Evolutionary conservation across 2,797 vertebrate species (phyloP), one percentile per base, ranked within the genome.

Genomic region (Astyanax mexicanus): DNA sequence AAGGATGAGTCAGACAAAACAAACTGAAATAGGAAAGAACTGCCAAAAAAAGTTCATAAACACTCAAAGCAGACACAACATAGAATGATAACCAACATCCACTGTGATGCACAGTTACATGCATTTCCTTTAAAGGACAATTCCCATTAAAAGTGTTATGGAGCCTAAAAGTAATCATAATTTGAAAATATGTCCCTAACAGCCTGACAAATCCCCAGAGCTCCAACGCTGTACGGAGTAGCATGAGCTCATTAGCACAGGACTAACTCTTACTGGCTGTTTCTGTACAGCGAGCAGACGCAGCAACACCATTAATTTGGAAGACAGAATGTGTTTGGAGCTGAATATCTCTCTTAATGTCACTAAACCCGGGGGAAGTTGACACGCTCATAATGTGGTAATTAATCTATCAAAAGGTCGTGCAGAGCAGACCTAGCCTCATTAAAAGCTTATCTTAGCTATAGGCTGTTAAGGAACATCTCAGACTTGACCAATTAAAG

Each of bases 291-390:
- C 5, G 35, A 52, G 11, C 12, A 52, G 58, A 37, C 19, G 37
- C 23, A 44, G 35, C 52, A 19, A 45, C 52, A 38, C 40, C 13
- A 8, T 47, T 75, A 75, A 75, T 37, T n/a, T 58, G 52, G 62
- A 75, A 27, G 51, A 65, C 23, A 40, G 58, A 61, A 64, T 64
- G 45, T 21, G 54, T 64, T 72, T 27, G 27, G 40, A 45, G 17
- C 35, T 57, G 32, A 55, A 35, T 66, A 37, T 64, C 45, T 21
- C 40, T 35, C 40, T 45, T 17, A 9, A 4, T 58, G 72, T 57
- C 72, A 58, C 19, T 45, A 51, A 69, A 60, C 44, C 54, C 19
- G 27, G 32, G 45, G 40, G 45, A 60, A 49, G 54, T 40, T 57
- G 15, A 15, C 40, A 21, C 4, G 17, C 60, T 65, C 49, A 74